Base-by-base conservation (phyloP, 2,888 invertebrate genomes). In the Plemyria rubiginata region DNA sequence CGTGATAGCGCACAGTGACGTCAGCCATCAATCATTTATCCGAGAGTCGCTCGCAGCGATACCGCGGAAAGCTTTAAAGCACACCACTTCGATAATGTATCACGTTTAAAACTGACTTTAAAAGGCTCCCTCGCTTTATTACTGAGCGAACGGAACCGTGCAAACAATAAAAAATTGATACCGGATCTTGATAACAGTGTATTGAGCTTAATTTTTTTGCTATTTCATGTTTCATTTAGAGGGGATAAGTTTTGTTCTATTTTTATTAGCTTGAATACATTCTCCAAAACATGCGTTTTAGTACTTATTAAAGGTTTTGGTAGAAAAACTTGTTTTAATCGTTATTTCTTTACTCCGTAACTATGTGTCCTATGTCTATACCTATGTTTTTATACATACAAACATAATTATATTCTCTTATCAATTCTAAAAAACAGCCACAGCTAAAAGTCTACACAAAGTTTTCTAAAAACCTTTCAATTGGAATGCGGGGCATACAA, bases 81-180 rank as follows among this genome's bases (percentile, higher is more conserved):
- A 81, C 81, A 82, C 81, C 85, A 82, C 83, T 83, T 83, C 85
- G 78, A 87, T 90, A 90, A 91, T 90, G 87, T 89, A 90, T 90
- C 83, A 88, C 87, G 80, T 85, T 90, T 87, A 86, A 88, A 90
- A 86, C 77, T 78, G 78, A 84, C 85, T 88, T 87, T 87, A 82
- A 85, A 88, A 87, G 82, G 79, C 82, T 80, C 78, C 80, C 81
- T 53, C 71, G 77, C 74, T 81, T 82, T 82, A 85, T 87, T 84
- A 84, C 80, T 70, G 76, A 68, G 73, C 72, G 75, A 79, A 84
- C 79, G 78, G 80, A 80, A 84, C 76, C 81, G 81, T 73, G 82
- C 83, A 85, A 87, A 88, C 84, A 88, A 86, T n/a, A 88, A 88
- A 87, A 88, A 85, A 90, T 90, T 87, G 87, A 87, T 86, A 83